A percentile compares a stretch with the other conserved stretches of the same genome.
phyloP scores from a whole-genome alignment of 2,888 invertebrate species.

The Ramazzottius varieornatus region DNA sequence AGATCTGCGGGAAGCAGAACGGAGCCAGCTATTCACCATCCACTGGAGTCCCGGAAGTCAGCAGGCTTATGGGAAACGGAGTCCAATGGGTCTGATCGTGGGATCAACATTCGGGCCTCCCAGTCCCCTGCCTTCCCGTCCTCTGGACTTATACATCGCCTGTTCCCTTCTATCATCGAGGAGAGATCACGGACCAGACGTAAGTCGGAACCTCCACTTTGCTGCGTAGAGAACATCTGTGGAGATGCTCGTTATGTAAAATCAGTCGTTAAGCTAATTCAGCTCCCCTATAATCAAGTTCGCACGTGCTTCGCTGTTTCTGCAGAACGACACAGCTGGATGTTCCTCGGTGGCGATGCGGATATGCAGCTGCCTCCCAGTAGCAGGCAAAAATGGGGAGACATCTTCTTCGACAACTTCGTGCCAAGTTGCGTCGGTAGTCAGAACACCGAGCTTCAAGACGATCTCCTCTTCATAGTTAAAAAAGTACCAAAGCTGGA shows the following conservation, averaged over 20 bases:
- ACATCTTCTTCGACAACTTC: not conserved
- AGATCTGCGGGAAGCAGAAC: too few species aligned
- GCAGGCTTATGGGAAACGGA: too few species aligned
- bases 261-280: not conserved
- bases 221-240: too few species aligned
- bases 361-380: not conserved
- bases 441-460: conserved; percentile 19
- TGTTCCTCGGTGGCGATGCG: not conserved
- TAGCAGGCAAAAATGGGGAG: not conserved
- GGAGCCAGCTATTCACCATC: too few species aligned
- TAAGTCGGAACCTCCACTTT: not conserved
- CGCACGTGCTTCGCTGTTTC: not conserved
- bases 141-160: not conserved
- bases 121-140: not conserved
- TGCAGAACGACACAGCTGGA: not conserved
- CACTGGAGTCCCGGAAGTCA: too few species aligned
- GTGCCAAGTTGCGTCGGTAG: not conserved
- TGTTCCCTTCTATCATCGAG: not conserved
- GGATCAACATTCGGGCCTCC: not conserved
- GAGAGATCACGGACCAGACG: not conserved
- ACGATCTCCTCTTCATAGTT: conserved; percentile 85
- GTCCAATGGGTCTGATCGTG: not conserved
- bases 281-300: not conserved
- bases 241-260: not conserved
- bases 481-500: conserved; percentile 32